Percentiles rank a stretch among this genome's conserved stretches.
Evolutionary conservation across 2,888 invertebrate species (phyloP).

Genomic region (Oscheius onirici): DNA sequence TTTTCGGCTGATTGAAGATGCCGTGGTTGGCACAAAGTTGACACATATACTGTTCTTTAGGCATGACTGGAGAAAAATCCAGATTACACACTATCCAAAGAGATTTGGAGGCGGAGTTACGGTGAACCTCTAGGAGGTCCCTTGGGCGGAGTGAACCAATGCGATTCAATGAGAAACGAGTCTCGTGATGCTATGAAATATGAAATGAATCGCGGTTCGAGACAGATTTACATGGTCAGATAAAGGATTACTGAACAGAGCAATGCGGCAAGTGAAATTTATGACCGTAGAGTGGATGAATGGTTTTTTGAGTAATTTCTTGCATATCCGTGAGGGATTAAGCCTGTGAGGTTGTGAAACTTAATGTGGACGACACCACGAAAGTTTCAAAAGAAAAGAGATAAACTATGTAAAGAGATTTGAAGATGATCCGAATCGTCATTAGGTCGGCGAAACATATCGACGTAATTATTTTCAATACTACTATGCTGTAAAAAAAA

Average conservation of each 20-base stretch:
- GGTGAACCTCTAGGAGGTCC: slow-evolving; percentile 14
- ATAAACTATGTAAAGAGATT: background rate
- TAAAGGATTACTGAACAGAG: slow-evolving; percentile 10
- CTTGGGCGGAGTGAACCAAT: slow-evolving; percentile 22
- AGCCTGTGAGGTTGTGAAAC: too few relatives aligned
- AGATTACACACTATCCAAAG: slow-evolving; percentile 7
- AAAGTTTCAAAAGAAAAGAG: too few relatives aligned
- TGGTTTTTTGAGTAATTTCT: too few relatives aligned
- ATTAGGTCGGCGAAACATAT: too few relatives aligned
- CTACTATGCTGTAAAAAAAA: too few relatives aligned
- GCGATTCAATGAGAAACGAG: slow-evolving; percentile 22
- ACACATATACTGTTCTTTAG: slow-evolving; percentile 71
- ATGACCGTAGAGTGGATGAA: background rate
- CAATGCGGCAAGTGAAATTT: slow-evolving; percentile 23
- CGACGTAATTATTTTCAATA: too few relatives aligned
- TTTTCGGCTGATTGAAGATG: slow-evolving; percentile 70
- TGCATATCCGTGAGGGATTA: too few relatives aligned
- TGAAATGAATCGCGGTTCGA: slow-evolving; percentile 19
- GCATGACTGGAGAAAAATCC: slow-evolving; percentile 50
- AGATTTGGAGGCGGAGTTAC: slow-evolving; percentile 30
- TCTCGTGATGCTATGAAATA: slow-evolving; percentile 18
- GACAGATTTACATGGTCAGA: slow-evolving; percentile 24
- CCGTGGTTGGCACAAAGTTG: slow-evolving; percentile 71
- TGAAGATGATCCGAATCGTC: too few relatives aligned
- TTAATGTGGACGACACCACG: too few relatives aligned